Base-by-base conservation (phyloP, 2,888 invertebrate species). In the Phyllotreta cruciferae region DNA sequence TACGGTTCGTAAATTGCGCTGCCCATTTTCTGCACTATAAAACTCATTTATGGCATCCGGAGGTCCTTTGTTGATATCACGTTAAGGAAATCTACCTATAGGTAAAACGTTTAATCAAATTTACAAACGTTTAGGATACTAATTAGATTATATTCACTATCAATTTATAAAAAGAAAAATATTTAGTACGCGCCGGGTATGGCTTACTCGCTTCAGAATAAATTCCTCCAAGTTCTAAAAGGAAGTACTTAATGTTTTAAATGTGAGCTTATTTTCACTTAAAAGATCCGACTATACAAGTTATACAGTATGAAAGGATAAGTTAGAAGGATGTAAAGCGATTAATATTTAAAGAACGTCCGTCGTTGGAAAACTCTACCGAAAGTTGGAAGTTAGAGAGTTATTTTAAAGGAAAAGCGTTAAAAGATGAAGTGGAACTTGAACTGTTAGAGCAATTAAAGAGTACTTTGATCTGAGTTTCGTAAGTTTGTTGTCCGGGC, bases 401-500 rank as follows among this genome's bases (percentile, higher is more conserved):
- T 56, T 56, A 62, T 62, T 58, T 62, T 52, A 45, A 39, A 62
- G 50, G 60, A 52, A 39, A 57, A 57, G 50, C 60, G 47, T 39
- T 14, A 44, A 67, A 64, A 60, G 62, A 61, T 63, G 56, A 44
- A 63, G 57, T 55, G 54, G 36, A 55, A 61, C 50, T 63, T 63
- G 50, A 63, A 61, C 63, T 64, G 65, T 62, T 64, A 61, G 35
- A 56, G 64, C 70, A 71, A 71, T 70, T 70, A 71, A 67, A 70
- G 63, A 62, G 49, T 56, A 62, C 70, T 70, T 71, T 70, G 68
- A 72, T 70, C 70, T 53, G 53, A 62, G 66, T 69, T 68, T 68
- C 66, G 63, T 63, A 66, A 71, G 66, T 62, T 65, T 63, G 70
- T 70, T 70, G 66, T 66, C 66, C 69, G 69, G 67, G 68, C 65